Base-by-base conservation (phyloP, 2,113 vertebrate species). In the Rostratula benghalensis region DNA sequence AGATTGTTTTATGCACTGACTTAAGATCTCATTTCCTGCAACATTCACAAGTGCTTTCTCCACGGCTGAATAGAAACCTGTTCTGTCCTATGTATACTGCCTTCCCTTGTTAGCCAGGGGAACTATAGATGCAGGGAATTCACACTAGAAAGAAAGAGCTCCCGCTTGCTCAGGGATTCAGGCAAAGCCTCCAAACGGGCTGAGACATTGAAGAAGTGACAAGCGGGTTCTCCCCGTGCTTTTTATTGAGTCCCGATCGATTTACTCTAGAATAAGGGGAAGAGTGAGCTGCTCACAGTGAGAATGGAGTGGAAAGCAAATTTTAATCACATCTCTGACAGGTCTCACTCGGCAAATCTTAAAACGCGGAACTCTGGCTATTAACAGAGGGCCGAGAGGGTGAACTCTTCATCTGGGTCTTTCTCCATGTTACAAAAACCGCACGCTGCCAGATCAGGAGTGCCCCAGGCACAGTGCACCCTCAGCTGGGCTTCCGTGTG, bases 1-100 rank as follows among this genome's bases (percentile, higher is more conserved):
- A 98, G 98, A 98, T 98, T 98, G 98, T 98, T 98, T 98, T 98
- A 98, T 98, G 98, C 98, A 97, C 97, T 97, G 98, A 98, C 98
- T 98, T 98, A 97, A 98, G 98, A 98, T 98, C 98, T 98, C 98
- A 98, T 98, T 98, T 98, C 97, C 98, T 98, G 98, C 97, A 98
- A 97, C 98, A 97, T 97, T 98, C 98, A 97, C 97, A 97, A 98
- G 97, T 98, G 97, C 97, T 98, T 97, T 98, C 97, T 98, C 95
- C 94, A 97, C 78, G 77, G 93, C 97, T 98, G 97, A 97, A 94
- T 86, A 97, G 97, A 97, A 97, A 95, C 94, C 94, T 88, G 85
- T 76, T 95, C 45, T 88, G 90, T 91, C 90, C 93, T 91, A 93
- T 85, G 87, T 90, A 85, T 63, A 91, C 64, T 68, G 83, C 89